Conservation (phyloP, 2,797 vertebrate species). For the Eremophila alpestris region DNA sequence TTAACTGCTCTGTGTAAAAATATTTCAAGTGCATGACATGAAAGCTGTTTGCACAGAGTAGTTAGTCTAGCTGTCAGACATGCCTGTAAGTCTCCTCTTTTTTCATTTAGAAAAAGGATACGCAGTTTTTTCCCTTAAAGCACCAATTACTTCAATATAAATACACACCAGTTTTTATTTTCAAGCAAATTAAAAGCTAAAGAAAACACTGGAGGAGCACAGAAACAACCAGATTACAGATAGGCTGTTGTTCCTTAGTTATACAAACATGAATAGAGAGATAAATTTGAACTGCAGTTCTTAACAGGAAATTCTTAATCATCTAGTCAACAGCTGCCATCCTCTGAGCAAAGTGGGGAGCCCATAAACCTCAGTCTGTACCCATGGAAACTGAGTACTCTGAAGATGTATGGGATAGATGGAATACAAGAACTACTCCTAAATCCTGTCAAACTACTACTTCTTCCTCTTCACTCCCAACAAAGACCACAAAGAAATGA, state of each 20-base stretch:
- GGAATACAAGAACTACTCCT: neutral
- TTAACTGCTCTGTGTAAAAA: slow-evolving; percentile 9
- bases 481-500: neutral
- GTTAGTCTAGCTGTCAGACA: slow-evolving; percentile 18
- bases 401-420: neutral
- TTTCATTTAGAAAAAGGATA: neutral
- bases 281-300: neutral
- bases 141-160: neutral
- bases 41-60: neutral
- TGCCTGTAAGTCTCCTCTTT: neutral
- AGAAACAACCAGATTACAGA: neutral
- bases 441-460: neutral
- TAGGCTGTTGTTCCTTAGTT: neutral
- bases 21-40: neutral
- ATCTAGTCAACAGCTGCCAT: neutral
- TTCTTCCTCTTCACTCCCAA: neutral
- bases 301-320: neutral
- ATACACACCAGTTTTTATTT: neutral
- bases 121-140: neutral
- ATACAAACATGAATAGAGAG: neutral
- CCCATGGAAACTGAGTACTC: neutral
- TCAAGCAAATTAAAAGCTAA: slow-evolving; percentile 26
- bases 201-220: neutral
- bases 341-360: neutral
- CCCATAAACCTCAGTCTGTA: neutral